Evolutionary conservation across 30 jellyfish, hydroid and myxozoan genomes (phyloP).

Genomic region (Pelagia noctiluca): DNA sequence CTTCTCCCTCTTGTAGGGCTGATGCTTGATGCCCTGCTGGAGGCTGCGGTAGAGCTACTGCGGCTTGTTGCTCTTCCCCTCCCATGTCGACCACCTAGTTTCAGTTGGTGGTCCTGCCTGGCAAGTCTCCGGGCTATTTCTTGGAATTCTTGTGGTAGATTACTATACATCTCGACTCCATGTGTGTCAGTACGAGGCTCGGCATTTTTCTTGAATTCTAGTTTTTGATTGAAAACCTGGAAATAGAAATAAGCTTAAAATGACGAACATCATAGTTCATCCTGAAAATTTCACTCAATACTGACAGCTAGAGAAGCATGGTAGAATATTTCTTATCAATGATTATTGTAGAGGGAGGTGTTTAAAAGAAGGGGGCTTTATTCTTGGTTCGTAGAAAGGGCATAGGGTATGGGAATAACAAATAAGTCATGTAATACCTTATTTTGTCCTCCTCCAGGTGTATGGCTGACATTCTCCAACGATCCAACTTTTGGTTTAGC

Average conservation of each 20-base stretch:
- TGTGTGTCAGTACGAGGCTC: slow-evolving; percentile 95
- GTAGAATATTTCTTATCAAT: no score
- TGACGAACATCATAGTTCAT: no score
- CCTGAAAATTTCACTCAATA: no score
- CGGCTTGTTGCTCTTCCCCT: slow-evolving; percentile 84
- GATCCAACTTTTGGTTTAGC: slow-evolving; percentile 93
- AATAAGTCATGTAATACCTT: slow-evolving; percentile 58
- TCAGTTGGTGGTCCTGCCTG: slow-evolving; percentile 90
- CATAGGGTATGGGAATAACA: not conserved
- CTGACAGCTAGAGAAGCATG: no score
- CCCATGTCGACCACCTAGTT: slow-evolving; percentile 35
- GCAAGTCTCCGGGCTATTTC: slow-evolving; percentile 98
- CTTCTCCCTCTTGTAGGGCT: slow-evolving; percentile 93
- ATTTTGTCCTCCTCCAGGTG: slow-evolving; percentile 97
- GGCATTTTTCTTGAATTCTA: slow-evolving; percentile 87
- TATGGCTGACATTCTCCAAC: slow-evolving; percentile 75
- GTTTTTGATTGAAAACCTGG: slow-evolving; percentile 87
- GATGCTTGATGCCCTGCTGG: slow-evolving; percentile 95
- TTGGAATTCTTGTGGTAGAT: slow-evolving; percentile 97
- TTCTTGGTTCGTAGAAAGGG: not conserved
- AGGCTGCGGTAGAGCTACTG: slow-evolving; percentile 79
- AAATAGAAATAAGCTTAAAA: not conserved
- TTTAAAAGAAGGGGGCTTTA: not conserved
- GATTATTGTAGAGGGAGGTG: no score
- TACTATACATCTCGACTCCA: slow-evolving; percentile 96